phyloP scores from a whole-genome alignment of 2,113 vertebrate species.

The Mohoua ochrocephala region DNA sequence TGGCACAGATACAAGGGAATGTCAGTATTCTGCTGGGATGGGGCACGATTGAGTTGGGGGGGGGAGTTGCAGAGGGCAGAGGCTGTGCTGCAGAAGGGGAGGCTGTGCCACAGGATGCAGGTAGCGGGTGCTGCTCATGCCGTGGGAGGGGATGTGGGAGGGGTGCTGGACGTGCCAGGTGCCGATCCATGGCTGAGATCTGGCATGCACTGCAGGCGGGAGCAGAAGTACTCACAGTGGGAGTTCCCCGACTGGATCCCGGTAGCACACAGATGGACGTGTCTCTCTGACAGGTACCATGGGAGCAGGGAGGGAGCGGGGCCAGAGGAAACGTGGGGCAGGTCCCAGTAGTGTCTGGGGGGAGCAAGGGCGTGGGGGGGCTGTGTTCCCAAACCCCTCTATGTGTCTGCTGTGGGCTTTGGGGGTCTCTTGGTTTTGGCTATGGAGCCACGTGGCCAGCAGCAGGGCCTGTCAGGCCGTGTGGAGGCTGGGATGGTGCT shows the following conservation, averaged over 20 bases:
- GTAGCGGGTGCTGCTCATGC: background rate
- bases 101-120: rapidly evolving
- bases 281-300: conserved; percentile 76
- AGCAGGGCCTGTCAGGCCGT: background rate
- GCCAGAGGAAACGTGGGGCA: background rate
- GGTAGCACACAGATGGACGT: conserved; percentile 73
- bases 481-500: background rate
- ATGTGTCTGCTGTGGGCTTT: background rate
- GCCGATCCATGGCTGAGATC: rapidly evolving
- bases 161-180: rapidly evolving
- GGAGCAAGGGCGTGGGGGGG: rapidly evolving
- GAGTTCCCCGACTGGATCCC: conserved; percentile 90
- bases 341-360: background rate
- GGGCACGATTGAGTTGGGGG: rapidly evolving
- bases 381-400: background rate
- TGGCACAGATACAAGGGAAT: rapidly evolving
- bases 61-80: background rate
- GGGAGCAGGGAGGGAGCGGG: background rate
- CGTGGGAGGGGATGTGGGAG: background rate
- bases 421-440: background rate
- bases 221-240: conserved; percentile 80
- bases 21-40: rapidly evolving
- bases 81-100: background rate
- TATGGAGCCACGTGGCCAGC: rapidly evolving
- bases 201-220: conserved; percentile 67